Conservation (phyloP, 2,797 vertebrate genomes). For the Alcedo quadribrachys region DNA sequence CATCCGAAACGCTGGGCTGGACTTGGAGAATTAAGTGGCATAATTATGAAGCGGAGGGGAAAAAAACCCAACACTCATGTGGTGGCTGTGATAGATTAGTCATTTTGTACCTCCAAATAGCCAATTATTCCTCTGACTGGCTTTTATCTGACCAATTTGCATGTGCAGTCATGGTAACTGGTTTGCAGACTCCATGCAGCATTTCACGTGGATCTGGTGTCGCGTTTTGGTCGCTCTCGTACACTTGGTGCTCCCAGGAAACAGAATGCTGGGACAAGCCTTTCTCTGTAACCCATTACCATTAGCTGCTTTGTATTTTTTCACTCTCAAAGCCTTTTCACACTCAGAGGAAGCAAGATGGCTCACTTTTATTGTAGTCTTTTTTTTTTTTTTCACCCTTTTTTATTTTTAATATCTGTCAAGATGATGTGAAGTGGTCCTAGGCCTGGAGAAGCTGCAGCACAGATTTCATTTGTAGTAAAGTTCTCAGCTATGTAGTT, state of each 20-base stretch:
- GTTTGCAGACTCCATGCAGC: slow-evolving; percentile 59
- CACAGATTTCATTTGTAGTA: slow-evolving; percentile 32
- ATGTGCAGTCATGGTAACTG: slow-evolving; percentile 73
- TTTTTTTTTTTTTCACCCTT: not conserved
- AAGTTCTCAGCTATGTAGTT: not conserved
- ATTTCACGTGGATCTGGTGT: slow-evolving; percentile 52
- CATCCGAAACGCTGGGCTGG: not conserved
- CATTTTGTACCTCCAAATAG: slow-evolving; percentile 67
- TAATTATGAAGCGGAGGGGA: slow-evolving; percentile 32
- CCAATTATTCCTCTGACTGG: slow-evolving; percentile 68
- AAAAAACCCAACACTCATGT: slow-evolving; percentile 14
- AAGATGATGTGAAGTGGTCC: not conserved
- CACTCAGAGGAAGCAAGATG: slow-evolving; percentile 2
- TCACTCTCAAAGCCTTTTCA: slow-evolving; percentile 3
- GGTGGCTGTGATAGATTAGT: slow-evolving; percentile 65
- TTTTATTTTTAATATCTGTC: not conserved
- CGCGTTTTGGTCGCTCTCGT: not conserved
- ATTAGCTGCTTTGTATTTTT: not conserved
- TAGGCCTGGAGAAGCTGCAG: not conserved
- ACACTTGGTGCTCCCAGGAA: not conserved
- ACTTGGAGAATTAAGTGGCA: slow-evolving; percentile 12
- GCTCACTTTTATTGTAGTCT: not conserved
- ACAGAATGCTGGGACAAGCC: not conserved
- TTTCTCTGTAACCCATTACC: not conserved
- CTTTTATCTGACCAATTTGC: slow-evolving; percentile 70